phyloP scores from a whole-genome alignment of 30 jellyfish, hydroid and myxozoan genomes.

The Catostylus mosaicus region DNA sequence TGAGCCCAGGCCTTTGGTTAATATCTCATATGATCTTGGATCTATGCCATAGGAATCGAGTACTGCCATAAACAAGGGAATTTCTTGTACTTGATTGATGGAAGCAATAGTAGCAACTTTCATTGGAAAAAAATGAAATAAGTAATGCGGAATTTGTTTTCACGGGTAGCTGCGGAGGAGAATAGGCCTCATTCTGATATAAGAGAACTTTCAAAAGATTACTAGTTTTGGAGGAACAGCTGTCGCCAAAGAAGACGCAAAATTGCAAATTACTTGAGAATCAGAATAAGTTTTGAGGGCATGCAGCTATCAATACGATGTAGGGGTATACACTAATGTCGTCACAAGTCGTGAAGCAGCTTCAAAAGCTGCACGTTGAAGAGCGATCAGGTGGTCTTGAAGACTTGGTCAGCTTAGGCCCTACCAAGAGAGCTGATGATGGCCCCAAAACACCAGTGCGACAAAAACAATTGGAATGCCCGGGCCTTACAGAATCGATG shows the following conservation, averaged over 20 bases:
- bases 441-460: conserved; percentile 3
- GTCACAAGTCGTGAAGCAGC: conserved; percentile 54
- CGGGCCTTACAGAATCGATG: conserved; percentile 32
- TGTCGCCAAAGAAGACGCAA: neutral
- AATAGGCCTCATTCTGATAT: neutral
- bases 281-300: neutral
- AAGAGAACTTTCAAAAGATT: neutral
- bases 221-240: neutral
- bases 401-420: conserved; percentile 31
- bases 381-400: conserved; percentile 68
- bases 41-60: too few species aligned
- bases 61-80: too few species aligned
- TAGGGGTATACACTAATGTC: conserved; percentile 25
- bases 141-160: neutral
- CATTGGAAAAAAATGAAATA: too few species aligned
- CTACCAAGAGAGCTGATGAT: neutral
- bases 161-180: neutral
- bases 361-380: conserved; percentile 59
- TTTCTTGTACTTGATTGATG: too few species aligned
- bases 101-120: too few species aligned
- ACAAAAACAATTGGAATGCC: conserved; percentile 9
- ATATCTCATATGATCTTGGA: too few species aligned
- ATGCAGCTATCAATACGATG: conserved; percentile 4
- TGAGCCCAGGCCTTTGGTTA: too few species aligned
- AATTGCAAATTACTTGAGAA: neutral